A percentile compares a stretch with the other conserved stretches of the same genome.
Evolutionary conservation across 2,113 vertebrate species (phyloP).

Genomic region (Cavia aperea): DNA sequence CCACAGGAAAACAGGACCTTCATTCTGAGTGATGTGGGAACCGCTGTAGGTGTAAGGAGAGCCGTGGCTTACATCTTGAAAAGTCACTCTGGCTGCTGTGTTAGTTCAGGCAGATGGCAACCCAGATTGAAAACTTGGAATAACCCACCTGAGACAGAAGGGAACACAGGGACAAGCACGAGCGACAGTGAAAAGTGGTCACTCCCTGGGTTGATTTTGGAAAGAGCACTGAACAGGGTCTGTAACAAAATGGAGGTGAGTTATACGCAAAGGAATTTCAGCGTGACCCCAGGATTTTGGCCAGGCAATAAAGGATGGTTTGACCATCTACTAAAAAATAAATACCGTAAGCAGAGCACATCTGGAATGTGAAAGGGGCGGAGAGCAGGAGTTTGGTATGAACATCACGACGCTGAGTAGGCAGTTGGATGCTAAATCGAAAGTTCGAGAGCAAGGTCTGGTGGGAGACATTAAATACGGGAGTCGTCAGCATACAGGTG

Average conservation of each 20-base stretch:
- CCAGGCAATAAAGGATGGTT: not conserved
- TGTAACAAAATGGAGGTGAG: not conserved
- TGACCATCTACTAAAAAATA: not conserved
- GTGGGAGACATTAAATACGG: not conserved
- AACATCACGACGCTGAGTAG: not conserved
- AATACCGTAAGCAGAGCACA: not conserved
- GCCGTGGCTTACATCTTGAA: not conserved
- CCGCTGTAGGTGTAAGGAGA: not conserved
- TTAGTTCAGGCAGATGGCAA: not conserved
- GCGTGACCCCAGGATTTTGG: not conserved
- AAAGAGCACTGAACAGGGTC: not conserved
- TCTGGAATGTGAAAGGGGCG: rapidly evolving
- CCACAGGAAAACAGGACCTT: not conserved
- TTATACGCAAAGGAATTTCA: not conserved
- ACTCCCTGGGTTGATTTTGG: not conserved
- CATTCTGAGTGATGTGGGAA: not conserved
- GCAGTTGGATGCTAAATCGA: not conserved
- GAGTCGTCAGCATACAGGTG: not conserved
- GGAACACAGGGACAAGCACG: not conserved
- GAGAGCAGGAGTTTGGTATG: not conserved
- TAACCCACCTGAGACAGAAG: not conserved
- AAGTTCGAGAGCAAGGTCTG: conserved; percentile 15
- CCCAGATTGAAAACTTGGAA: not conserved
- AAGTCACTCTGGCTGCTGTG: not conserved
- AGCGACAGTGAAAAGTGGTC: not conserved